These are phyloP conservation scores for Pseudochromis fuscus DNA, from an alignment of 2,797 vertebrate species.

Conservation along the genomic window DNA sequence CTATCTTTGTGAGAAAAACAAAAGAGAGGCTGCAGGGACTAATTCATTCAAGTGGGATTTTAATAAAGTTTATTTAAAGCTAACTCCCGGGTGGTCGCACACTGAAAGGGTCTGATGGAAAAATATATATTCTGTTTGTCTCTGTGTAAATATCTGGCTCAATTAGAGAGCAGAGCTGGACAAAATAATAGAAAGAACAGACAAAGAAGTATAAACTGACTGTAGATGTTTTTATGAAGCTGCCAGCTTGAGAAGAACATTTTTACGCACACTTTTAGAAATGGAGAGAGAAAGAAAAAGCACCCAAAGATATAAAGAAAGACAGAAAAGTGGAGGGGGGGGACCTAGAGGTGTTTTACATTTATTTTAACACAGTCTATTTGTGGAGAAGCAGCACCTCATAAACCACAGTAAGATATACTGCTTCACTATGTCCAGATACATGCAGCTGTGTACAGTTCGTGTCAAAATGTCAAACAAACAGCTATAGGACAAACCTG, in stretches of 20 bases:
- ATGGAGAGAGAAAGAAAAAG: not conserved
- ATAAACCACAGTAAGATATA: conserved; percentile 60
- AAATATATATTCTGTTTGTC: conserved; percentile 23
- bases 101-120: conserved; percentile 62
- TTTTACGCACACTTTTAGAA: conserved; percentile 25
- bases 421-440: conserved; percentile 29
- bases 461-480: conserved; percentile 34
- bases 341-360: conserved; percentile 11
- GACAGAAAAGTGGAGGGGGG: conserved; percentile 24
- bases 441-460: not conserved
- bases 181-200: conserved; percentile 17
- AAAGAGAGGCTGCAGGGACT: not conserved
- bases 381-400: conserved; percentile 44
- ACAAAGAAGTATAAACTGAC: conserved; percentile 41
- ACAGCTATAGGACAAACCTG: not conserved
- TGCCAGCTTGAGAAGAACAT: conserved; percentile 21
- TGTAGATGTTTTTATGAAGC: conserved; percentile 38
- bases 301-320: conserved; percentile 28
- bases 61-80: conserved; percentile 59
- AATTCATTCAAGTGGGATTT: conserved; percentile 27
- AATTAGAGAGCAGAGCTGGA: conserved; percentile 52
- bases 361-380: conserved; percentile 33
- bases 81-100: conserved; percentile 76
- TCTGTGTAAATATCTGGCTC: conserved; percentile 48
- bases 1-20: conserved; percentile 6